Evolutionary conservation across 2,797 vertebrate genomes (phyloP).

Genomic region (Meda fulgida): DNA sequence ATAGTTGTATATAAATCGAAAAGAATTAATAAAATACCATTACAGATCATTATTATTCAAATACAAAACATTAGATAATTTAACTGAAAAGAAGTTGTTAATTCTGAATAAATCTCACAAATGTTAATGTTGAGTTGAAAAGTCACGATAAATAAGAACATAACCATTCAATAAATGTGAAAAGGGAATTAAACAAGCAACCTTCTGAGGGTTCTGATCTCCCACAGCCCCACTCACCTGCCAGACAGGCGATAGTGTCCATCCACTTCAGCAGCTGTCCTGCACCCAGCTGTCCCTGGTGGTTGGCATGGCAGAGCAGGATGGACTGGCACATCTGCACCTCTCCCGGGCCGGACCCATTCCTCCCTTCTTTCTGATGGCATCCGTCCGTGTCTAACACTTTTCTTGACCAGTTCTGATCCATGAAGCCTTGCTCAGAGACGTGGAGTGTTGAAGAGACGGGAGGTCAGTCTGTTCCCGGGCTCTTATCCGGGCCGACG

Average conservation of each 20-base stretch:
- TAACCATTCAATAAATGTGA: background rate
- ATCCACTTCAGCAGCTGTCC: slow-evolving; percentile 99
- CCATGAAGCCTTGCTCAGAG: background rate
- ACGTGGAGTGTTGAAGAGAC: background rate
- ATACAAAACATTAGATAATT: background rate
- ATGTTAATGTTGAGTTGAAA: background rate
- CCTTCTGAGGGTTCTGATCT: background rate
- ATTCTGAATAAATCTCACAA: background rate
- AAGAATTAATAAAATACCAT: background rate
- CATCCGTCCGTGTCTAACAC: background rate
- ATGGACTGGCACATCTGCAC: slow-evolving; percentile 98
- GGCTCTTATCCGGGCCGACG: background rate
- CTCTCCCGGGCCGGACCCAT: slow-evolving; percentile 84
- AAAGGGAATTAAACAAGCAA: background rate
- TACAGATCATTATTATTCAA: background rate
- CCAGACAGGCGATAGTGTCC: slow-evolving; percentile 91
- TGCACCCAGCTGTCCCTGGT: slow-evolving; percentile 85
- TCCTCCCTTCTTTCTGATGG: slow-evolving; percentile 65
- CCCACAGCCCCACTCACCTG: slow-evolving; percentile 12
- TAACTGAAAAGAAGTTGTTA: background rate
- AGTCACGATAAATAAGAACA: background rate
- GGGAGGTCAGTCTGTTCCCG: background rate
- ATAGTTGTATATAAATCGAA: background rate
- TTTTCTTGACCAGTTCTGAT: slow-evolving; percentile 13
- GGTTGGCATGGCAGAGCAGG: slow-evolving; percentile 92